Evolutionary conservation across 2,888 invertebrate species (phyloP).

Genomic region (Tipula lateralis): DNA sequence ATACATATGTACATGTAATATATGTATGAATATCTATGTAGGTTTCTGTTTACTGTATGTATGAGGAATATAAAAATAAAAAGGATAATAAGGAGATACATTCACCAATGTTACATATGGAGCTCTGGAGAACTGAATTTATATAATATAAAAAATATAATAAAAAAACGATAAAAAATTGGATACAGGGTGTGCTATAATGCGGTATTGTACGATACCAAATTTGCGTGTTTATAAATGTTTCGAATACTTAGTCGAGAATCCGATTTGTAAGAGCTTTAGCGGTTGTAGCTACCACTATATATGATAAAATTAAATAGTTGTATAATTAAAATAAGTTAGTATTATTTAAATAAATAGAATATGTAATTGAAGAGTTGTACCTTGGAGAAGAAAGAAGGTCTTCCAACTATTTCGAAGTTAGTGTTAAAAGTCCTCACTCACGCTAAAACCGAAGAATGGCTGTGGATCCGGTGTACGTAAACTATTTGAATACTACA

Average conservation of each 20-base stretch:
- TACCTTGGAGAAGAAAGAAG: no score
- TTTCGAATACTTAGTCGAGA: background rate
- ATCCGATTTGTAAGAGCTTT: background rate
- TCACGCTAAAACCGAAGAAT: no score
- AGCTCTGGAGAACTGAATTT: slow-evolving; percentile 1
- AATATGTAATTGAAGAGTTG: no score
- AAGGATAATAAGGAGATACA: background rate
- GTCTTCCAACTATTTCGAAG: no score
- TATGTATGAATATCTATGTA: background rate
- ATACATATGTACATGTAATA: background rate
- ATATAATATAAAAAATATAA: background rate
- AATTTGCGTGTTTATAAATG: background rate
- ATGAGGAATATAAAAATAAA: background rate
- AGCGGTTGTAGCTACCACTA: background rate
- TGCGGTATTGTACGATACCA: background rate
- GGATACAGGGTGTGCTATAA: background rate
- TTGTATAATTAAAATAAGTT: no score
- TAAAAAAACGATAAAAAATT: background rate
- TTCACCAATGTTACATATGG: slow-evolving; percentile 1
- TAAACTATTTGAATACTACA: no score
- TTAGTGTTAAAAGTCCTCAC: no score
- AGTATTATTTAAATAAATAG: no score
- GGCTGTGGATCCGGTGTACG: no score
- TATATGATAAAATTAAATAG: background rate
- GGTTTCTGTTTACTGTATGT: background rate